Evolutionary conservation across 2,888 invertebrate species (phyloP).

Genomic region (Germaria angustata): DNA sequence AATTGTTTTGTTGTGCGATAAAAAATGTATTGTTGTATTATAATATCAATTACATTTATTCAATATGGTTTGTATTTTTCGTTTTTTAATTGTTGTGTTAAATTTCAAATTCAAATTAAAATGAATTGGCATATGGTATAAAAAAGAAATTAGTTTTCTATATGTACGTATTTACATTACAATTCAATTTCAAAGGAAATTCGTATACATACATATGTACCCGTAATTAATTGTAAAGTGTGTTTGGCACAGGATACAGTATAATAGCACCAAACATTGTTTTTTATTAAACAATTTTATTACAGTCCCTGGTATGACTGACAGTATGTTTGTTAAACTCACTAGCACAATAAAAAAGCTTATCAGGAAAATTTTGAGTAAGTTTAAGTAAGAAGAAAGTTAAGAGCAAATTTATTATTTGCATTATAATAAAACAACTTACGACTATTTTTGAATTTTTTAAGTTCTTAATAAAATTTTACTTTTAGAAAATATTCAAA

Average conservation of each 20-base stretch:
- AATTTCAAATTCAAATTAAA: constrained; percentile 25
- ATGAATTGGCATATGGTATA: constrained; percentile 46
- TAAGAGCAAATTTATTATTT: too few relatives aligned
- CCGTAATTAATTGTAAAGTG: constrained; percentile 15
- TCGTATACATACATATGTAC: too few relatives aligned
- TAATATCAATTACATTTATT: constrained; percentile 49
- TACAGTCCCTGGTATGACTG: neutral
- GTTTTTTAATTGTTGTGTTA: constrained; percentile 14
- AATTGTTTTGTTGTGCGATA: constrained; percentile 1
- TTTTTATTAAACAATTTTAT: neutral
- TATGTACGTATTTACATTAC: constrained; percentile 1
- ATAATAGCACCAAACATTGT: neutral
- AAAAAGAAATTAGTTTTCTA: constrained; percentile 25
- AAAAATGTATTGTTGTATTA: constrained; percentile 31
- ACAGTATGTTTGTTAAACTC: too few relatives aligned
- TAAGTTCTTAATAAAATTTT: too few relatives aligned
- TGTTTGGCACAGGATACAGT: neutral
- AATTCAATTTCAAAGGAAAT: constrained; percentile 48
- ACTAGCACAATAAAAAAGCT: too few relatives aligned
- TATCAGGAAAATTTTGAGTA: too few relatives aligned
- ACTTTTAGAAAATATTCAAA: too few relatives aligned
- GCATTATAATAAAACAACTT: too few relatives aligned
- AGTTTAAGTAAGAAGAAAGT: too few relatives aligned
- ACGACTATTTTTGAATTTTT: too few relatives aligned
- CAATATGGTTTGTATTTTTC: constrained; percentile 41